phyloP scores from a whole-genome alignment of 2,113 vertebrate species.

The Zapus hudsonius region DNA sequence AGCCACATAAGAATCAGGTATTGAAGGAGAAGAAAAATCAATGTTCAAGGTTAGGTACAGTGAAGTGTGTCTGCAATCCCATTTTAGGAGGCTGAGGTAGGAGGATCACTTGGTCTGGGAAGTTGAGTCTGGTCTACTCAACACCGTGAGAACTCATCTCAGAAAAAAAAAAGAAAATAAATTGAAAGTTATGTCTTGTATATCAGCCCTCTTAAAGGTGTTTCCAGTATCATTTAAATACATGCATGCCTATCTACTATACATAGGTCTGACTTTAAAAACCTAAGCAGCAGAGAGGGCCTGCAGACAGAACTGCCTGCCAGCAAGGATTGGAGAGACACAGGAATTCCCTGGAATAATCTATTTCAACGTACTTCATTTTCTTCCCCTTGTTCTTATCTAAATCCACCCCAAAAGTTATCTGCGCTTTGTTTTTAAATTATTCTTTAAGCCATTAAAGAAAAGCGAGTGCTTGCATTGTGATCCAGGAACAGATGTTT shows the following conservation, averaged over 20 bases:
- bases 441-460: constrained; percentile 51
- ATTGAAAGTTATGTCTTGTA: not conserved
- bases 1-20: constrained; percentile 41
- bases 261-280: constrained; percentile 59
- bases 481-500: constrained; percentile 58
- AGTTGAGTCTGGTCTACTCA: not conserved
- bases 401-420: constrained; percentile 61
- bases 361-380: constrained; percentile 58
- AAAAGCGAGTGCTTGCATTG: constrained; percentile 52
- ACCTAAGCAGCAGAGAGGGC: constrained; percentile 64
- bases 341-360: constrained; percentile 75
- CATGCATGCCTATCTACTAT: constrained; percentile 52
- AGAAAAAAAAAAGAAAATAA: not conserved
- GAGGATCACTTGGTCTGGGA: not conserved
- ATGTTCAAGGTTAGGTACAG: not conserved
- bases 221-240: constrained; percentile 69
- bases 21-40: not conserved
- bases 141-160: not conserved
- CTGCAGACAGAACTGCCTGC: constrained; percentile 59
- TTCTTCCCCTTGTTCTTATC: constrained; percentile 43
- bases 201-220: constrained; percentile 65
- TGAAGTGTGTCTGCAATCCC: rapidly evolving
- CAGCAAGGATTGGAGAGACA: constrained; percentile 75
- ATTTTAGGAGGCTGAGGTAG: not conserved
- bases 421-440: constrained; percentile 61